A percentile compares a stretch with the other conserved stretches of the same genome.
These are phyloP conservation scores for Noctua pronuba DNA, from an alignment of 2,888 invertebrate species.

Conservation along the genomic window DNA sequence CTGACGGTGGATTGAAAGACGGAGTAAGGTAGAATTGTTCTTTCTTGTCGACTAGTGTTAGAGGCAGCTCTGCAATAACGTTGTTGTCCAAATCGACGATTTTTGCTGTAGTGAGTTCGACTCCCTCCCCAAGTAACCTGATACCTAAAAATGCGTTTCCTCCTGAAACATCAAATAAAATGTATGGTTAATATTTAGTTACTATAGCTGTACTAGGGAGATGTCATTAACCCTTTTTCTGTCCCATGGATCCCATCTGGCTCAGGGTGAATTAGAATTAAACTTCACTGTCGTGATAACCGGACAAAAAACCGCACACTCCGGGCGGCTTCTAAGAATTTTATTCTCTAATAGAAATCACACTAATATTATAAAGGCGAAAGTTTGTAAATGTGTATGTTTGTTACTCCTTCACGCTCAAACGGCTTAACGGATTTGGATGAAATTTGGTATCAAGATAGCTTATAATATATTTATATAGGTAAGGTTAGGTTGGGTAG, in stretches of 20 bases:
- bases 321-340: neutral
- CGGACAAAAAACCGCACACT: neutral
- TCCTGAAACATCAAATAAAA: conserved; percentile 66
- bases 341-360: neutral
- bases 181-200: neutral
- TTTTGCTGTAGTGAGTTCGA: conserved; percentile 67
- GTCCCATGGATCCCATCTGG: too few species aligned
- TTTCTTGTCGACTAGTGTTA: conserved; percentile 65
- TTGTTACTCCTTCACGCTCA: too few species aligned
- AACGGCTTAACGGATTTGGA: too few species aligned
- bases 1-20: conserved; percentile 67
- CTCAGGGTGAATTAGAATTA: too few species aligned
- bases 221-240: neutral
- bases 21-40: conserved; percentile 73
- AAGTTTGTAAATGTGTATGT: too few species aligned
- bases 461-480: too few species aligned
- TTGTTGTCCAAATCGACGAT: conserved; percentile 70
- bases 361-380: too few species aligned
- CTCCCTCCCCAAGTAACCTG: conserved; percentile 68
- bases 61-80: conserved; percentile 63
- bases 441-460: too few species aligned
- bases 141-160: conserved; percentile 72
- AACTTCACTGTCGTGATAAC: neutral
- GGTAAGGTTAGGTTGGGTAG: too few species aligned
- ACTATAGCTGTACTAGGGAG: neutral